Conservation (phyloP, 2,797 vertebrate species). For the Manis javanica region DNA sequence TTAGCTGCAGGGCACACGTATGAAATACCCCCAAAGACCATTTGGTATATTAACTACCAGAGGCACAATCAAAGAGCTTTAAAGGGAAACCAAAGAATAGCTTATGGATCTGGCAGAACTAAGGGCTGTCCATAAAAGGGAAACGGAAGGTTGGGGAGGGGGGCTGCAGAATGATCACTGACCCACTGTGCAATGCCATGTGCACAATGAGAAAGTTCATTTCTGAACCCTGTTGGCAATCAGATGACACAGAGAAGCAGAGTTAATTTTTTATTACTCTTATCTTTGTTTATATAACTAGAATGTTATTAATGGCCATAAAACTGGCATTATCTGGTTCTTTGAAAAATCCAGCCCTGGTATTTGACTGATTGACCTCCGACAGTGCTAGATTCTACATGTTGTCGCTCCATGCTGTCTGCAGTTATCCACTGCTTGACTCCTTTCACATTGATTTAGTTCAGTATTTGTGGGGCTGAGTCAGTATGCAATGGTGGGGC, state of each 20-base stretch:
- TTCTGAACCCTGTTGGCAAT: constrained; percentile 57
- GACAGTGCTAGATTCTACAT: constrained; percentile 69
- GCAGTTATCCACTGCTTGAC: background rate
- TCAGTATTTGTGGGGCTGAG: background rate
- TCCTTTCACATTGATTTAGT: background rate
- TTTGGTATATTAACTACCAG: constrained; percentile 61
- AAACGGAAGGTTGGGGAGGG: background rate
- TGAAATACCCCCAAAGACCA: constrained; percentile 29
- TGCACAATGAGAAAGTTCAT: constrained; percentile 31
- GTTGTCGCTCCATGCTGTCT: background rate
- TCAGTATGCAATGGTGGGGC: background rate
- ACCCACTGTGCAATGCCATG: background rate
- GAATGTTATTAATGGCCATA: constrained; percentile 88
- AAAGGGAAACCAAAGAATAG: constrained; percentile 20
- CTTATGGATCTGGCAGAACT: constrained; percentile 38
- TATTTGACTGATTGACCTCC: constrained; percentile 84
- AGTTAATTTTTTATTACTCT: constrained; percentile 85
- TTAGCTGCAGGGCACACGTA: constrained; percentile 21
- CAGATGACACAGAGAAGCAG: constrained; percentile 67
- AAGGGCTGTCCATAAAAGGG: constrained; percentile 60
- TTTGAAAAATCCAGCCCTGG: constrained; percentile 84
- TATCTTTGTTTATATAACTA: constrained; percentile 87
- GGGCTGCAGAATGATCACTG: background rate
- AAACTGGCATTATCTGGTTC: constrained; percentile 84
- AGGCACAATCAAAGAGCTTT: constrained; percentile 64